Conservation (phyloP, 2,113 vertebrate species). For the Cathartes aura region DNA sequence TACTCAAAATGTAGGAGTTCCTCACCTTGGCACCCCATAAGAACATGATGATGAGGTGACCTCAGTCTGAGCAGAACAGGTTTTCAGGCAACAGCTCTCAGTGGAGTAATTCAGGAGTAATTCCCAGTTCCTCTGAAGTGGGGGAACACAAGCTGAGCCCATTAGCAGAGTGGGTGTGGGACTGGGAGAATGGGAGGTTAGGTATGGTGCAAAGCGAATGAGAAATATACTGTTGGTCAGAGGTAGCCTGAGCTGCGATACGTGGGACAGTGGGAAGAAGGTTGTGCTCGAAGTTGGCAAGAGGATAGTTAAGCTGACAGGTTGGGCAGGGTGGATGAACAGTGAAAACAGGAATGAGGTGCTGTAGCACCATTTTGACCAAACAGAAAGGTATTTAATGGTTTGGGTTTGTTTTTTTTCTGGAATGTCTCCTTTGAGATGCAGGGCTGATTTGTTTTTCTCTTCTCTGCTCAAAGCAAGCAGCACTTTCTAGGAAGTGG, state of each 20-base stretch:
- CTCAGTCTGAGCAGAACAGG: not conserved
- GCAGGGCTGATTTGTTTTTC: not conserved
- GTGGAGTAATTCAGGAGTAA: not conserved
- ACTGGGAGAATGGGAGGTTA: not conserved
- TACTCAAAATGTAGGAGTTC: not conserved
- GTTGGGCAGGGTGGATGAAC: not conserved
- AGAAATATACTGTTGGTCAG: not conserved
- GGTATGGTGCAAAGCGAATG: not conserved
- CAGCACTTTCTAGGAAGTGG: not conserved
- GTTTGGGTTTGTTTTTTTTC: not conserved
- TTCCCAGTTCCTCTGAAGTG: not conserved
- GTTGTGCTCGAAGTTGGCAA: not conserved
- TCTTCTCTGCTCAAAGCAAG: not conserved
- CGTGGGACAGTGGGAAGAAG: fast-evolving
- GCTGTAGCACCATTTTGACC: not conserved
- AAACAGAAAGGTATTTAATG: not conserved
- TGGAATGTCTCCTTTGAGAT: not conserved
- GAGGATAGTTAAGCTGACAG: not conserved
- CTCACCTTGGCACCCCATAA: too few species aligned
- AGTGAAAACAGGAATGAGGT: not conserved
- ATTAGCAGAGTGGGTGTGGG: not conserved
- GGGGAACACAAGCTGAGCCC: not conserved
- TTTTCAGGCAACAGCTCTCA: not conserved
- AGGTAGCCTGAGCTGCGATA: not conserved
- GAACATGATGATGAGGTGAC: not conserved